Conservation (phyloP, 2,113 vertebrate species). For the Sprattus sprattus region DNA sequence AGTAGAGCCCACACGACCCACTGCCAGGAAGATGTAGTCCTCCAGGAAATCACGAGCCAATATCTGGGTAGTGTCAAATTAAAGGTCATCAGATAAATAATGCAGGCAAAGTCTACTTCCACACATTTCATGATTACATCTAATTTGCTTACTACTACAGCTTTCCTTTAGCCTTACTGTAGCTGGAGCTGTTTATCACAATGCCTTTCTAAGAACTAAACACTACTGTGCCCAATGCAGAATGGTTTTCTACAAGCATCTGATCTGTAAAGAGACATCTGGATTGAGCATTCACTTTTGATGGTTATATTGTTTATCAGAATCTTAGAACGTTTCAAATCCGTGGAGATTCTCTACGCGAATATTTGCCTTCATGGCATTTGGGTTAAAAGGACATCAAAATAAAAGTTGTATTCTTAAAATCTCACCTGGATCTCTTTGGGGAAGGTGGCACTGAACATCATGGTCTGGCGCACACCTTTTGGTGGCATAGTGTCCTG, state of each 20-base stretch:
- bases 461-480: conserved; percentile 93
- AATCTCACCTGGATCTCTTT: conserved; percentile 94
- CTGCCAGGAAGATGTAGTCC: conserved; percentile 96
- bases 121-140: not conserved
- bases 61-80: conserved; percentile 72
- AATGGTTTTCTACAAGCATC: no score
- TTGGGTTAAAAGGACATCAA: not conserved
- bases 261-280: no score
- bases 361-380: no score
- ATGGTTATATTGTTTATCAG: no score
- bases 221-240: no score
- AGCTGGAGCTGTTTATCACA: no score
- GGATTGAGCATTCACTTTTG: no score
- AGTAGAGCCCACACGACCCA: conserved; percentile 95
- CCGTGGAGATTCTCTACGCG: no score
- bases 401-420: not conserved
- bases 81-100: not conserved
- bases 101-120: not conserved
- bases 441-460: conserved; percentile 98
- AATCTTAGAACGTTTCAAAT: no score
- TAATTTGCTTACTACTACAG: no score
- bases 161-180: no score
- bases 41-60: conserved; percentile 97
- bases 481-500: conserved; percentile 97
- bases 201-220: no score